Evolutionary conservation across 2,797 vertebrate genomes (phyloP), one percentile per base, ranked within the genome.

Genomic region (Holocentrus rufus): DNA sequence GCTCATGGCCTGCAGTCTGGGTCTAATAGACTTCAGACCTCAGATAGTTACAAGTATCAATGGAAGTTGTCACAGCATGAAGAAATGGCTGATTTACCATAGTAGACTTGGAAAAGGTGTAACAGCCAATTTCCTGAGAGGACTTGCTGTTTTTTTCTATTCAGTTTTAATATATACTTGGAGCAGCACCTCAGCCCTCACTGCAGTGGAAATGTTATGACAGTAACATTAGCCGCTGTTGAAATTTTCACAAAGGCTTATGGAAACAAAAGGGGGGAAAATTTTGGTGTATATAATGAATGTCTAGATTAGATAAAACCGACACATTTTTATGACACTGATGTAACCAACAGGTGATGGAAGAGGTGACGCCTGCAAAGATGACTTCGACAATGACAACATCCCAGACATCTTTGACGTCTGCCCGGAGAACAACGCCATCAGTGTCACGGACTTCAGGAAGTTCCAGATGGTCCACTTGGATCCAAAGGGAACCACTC

Each of bases 391-490:
- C 90, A 98, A 99, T 0, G 98, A 99, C 91, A 96, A 3, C 0
- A 90, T 99, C 74, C 98, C 96, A 0, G 98, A 99, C 87, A 96
- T 98, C 69, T 92, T 94, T 6, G 98, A 99, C 15, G 96, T 97
- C 25, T 99, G 98, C 60, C 98, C 98, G 0, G 97, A 99, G 87
- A 99, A 99, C 88, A 94, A 87, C 4, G 98, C 95, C 67, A 97
- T 99, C 83, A 97, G 95, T 46, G 93, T 93, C 87, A 99, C 98
- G 0, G 98, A 99, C 92, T 99, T 99, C 89, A 93, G 97, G 55
- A 99, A 99, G 90, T 99, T 99, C 91, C 98, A 99, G 89, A 99
- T 99, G 98, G 98, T 99, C 72, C 97, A 95, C 65, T 79, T 99
- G 90, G 98, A 99, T 89, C 98, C 98, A 60, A 99, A 99, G 92